phyloP scores from a whole-genome alignment of 2,888 invertebrate genomes.

The Oscheius myriophilus region DNA sequence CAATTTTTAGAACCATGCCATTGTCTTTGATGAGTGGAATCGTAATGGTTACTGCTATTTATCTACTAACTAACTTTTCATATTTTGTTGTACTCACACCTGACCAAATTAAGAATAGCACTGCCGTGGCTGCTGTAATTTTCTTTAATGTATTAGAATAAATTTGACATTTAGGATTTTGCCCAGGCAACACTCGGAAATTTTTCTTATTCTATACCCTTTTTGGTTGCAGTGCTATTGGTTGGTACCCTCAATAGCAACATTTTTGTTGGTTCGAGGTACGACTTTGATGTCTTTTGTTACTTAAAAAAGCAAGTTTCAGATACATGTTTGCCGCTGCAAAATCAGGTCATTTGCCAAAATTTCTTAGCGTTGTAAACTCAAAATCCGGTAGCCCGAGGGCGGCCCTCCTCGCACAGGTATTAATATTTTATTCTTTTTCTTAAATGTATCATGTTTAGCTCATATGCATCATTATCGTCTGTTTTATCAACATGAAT shows the following conservation, averaged over 20 bases:
- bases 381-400: slow-evolving; percentile 46
- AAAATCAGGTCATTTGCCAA: slow-evolving; percentile 53
- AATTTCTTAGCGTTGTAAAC: slow-evolving; percentile 52
- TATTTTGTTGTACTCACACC: slow-evolving; percentile 58
- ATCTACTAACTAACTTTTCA: slow-evolving; percentile 55
- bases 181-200: slow-evolving; percentile 50
- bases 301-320: not conserved
- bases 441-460: slow-evolving; percentile 10
- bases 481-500: slow-evolving; percentile 51
- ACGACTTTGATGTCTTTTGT: not conserved
- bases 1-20: slow-evolving; percentile 54
- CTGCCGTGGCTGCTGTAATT: slow-evolving; percentile 55
- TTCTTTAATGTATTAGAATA: too few relatives aligned
- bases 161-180: too few relatives aligned
- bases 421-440: slow-evolving; percentile 9
- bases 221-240: slow-evolving; percentile 57
- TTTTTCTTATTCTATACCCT: slow-evolving; percentile 56
- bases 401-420: slow-evolving; percentile 56
- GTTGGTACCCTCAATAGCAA: slow-evolving; percentile 61
- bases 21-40: slow-evolving; percentile 56
- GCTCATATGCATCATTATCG: slow-evolving; percentile 41
- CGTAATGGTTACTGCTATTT: slow-evolving; percentile 43
- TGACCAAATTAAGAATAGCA: slow-evolving; percentile 47
- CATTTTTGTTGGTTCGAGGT: slow-evolving; percentile 59
- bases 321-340: slow-evolving; percentile 60